These are phyloP conservation scores for Isichthys henryi DNA, from an alignment of 2,113 vertebrate species.

Conservation along the genomic window DNA sequence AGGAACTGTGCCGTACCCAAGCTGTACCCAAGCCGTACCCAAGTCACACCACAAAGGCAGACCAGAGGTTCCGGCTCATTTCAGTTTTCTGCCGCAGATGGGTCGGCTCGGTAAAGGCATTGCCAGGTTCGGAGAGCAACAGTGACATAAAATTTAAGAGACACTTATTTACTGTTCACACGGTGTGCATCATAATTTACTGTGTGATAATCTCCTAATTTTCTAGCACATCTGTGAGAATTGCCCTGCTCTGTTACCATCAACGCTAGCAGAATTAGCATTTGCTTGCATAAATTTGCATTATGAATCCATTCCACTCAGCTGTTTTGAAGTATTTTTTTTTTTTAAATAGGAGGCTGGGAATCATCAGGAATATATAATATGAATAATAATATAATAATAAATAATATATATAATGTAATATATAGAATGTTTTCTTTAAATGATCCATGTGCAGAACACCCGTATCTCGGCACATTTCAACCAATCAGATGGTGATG, in stretches of 20 bases:
- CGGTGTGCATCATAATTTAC: not conserved
- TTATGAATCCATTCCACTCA: not conserved
- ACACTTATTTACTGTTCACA: not conserved
- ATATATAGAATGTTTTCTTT: not conserved
- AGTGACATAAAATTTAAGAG: too few relatives aligned
- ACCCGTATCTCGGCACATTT: not conserved
- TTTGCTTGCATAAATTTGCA: not conserved
- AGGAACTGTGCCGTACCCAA: not conserved
- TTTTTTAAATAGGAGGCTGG: not conserved
- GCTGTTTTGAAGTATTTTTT: not conserved
- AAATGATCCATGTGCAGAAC: not conserved
- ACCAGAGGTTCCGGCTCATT: not conserved
- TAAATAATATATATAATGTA: not conserved
- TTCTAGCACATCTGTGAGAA: not conserved
- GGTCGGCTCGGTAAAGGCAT: not conserved
- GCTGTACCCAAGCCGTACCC: too few relatives aligned
- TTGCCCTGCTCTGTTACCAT: not conserved
- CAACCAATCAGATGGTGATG: not conserved
- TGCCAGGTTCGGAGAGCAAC: not conserved
- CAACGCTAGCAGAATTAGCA: not conserved
- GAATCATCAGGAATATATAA: not conserved
- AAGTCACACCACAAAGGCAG: not conserved
- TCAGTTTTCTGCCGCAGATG: not conserved
- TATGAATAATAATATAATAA: not conserved
- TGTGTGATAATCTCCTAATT: not conserved